These are phyloP conservation scores for Zaprionus inermis DNA, from an alignment of 1,140 invertebrate genomes.

Conservation along the genomic window DNA sequence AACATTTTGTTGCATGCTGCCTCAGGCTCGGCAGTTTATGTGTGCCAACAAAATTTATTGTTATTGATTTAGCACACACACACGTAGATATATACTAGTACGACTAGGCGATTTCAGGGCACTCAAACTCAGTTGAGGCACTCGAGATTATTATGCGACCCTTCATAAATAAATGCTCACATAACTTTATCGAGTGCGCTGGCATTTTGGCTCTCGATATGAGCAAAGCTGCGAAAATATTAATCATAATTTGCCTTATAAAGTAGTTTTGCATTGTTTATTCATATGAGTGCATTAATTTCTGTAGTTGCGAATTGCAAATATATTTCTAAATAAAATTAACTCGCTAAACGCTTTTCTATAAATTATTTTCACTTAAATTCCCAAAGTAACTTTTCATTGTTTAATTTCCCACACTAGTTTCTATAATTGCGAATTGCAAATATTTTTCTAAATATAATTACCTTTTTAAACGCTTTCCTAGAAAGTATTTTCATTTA, in stretches of 20 bases:
- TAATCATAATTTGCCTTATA: neutral
- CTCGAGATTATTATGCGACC: constrained; percentile 40
- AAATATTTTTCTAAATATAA: neutral
- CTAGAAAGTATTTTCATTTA: neutral
- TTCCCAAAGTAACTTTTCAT: neutral
- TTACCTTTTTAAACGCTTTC: too few species aligned
- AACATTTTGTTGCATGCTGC: constrained; percentile 36
- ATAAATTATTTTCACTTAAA: neutral
- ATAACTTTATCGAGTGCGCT: constrained; percentile 30
- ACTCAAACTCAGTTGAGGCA: constrained; percentile 13
- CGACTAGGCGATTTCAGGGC: constrained; percentile 12
- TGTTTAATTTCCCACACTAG: neutral
- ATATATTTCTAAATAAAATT: neutral
- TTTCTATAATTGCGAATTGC: neutral
- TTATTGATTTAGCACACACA: constrained; percentile 66
- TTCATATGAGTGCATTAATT: neutral
- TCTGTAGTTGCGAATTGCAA: neutral
- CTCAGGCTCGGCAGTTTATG: constrained; percentile 52
- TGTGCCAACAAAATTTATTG: constrained; percentile 63
- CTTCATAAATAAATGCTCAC: constrained; percentile 54
- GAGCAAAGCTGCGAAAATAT: neutral
- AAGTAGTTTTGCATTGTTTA: neutral
- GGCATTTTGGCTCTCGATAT: constrained; percentile 14
- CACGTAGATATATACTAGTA: too few species aligned
- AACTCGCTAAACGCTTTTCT: too few species aligned